Conservation (phyloP, 2,113 vertebrate genomes). For the Suricata suricatta region DNA sequence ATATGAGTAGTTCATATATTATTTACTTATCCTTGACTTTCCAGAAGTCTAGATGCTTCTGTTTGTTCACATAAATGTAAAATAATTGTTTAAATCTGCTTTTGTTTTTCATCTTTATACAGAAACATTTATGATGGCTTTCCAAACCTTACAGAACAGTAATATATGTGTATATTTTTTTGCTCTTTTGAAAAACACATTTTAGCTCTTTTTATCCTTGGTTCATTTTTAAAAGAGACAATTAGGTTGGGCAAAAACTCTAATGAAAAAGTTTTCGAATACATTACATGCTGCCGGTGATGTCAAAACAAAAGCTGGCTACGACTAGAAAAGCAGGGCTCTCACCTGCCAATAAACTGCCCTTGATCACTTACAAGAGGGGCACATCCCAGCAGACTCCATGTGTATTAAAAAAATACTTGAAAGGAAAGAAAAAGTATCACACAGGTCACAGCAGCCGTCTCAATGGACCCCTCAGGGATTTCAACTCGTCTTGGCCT, state of each 20-base stretch:
- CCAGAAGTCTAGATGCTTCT: background rate
- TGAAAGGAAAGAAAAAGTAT: slow-evolving; percentile 98
- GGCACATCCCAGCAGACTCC: slow-evolving; percentile 88
- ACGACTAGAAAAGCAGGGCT: slow-evolving; percentile 87
- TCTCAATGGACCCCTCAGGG: slow-evolving; percentile 93
- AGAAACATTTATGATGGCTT: background rate
- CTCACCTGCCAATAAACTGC: slow-evolving; percentile 92
- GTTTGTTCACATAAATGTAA: background rate
- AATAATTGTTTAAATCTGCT: background rate
- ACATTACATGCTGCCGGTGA: slow-evolving; percentile 83
- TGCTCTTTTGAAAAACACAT: slow-evolving; percentile 17
- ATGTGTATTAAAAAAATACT: slow-evolving; percentile 92
- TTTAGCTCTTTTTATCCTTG: slow-evolving; percentile 67
- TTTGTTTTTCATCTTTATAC: background rate
- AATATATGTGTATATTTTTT: background rate
- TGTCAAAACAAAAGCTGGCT: slow-evolving; percentile 88
- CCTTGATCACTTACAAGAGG: slow-evolving; percentile 92
- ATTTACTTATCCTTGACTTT: background rate
- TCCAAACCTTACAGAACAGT: background rate
- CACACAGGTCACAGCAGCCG: slow-evolving; percentile 92
- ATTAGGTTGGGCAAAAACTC: slow-evolving; percentile 72
- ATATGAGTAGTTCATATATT: background rate
- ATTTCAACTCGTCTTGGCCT: slow-evolving; percentile 94
- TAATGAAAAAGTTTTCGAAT: slow-evolving; percentile 85
- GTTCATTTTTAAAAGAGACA: slow-evolving; percentile 45